These are phyloP conservation scores for Lamellibrachia luymesi DNA, from an alignment of 1,140 invertebrate genomes.

Conservation along the genomic window DNA sequence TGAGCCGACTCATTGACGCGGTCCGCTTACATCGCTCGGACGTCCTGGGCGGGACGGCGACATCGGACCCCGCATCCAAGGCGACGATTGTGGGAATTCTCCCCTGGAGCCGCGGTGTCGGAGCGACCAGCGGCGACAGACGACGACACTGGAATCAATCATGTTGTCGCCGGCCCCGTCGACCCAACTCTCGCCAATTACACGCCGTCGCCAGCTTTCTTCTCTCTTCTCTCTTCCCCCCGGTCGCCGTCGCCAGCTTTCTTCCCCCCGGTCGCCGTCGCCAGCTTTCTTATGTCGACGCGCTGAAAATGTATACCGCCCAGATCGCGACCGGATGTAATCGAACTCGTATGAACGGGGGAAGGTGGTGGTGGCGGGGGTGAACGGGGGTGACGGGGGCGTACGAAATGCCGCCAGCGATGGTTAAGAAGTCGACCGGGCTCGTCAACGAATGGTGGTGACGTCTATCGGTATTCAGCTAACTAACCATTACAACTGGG, in stretches of 20 bases:
- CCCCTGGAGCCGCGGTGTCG: not conserved
- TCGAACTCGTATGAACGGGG: not conserved
- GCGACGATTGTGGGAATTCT: not conserved
- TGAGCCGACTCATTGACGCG: not conserved
- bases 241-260: not conserved
- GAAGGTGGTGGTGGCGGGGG: not conserved
- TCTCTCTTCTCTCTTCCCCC: too few relatives aligned
- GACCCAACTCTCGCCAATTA: not conserved
- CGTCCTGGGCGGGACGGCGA: not conserved
- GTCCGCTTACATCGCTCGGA: not conserved
- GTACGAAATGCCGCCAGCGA: not conserved
- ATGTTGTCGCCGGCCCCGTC: not conserved
- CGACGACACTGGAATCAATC: not conserved
- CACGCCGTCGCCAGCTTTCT: not conserved
- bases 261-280: not conserved
- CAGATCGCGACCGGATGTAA: not conserved
- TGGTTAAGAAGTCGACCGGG: not conserved
- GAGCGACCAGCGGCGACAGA: not conserved
- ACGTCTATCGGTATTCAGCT: not conserved
- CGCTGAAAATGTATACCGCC: not conserved
- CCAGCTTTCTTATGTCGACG: not conserved
- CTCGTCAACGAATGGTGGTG: not conserved
- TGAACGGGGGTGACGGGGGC: not conserved
- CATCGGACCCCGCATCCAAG: not conserved
- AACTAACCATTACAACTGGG: not conserved